Base-by-base conservation (phyloP, 2,888 invertebrate genomes). In the Molorchus minor region DNA sequence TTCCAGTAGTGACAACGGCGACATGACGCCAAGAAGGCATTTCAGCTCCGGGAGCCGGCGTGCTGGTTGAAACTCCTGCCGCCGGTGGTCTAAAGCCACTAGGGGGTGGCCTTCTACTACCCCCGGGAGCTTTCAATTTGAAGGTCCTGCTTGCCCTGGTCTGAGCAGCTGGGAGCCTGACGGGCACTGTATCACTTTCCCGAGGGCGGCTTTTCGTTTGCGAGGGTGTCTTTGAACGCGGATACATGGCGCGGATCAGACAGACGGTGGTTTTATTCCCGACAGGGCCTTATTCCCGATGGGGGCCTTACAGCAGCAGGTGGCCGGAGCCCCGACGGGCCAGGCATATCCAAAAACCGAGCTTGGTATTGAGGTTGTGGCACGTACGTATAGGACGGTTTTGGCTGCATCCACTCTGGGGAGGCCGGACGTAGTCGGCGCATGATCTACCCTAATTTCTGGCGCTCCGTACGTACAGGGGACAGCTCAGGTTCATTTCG, bases 401-500 rank as follows among this genome's bases (percentile, higher is more conserved):
- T n/a, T n/a, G n/a, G n/a, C n/a, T n/a, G n/a, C n/a, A n/a, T n/a
- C n/a, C n/a, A n/a, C n/a, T n/a, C n/a, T n/a, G n/a, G n/a, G n/a
- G n/a, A n/a, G n/a, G n/a, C n/a, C n/a, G n/a, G n/a, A n/a, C n/a
- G n/a, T n/a, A n/a, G n/a, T n/a, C n/a, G n/a, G n/a, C n/a, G n/a
- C n/a, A n/a, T n/a, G 25, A 16, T 36, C 25, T 13, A 49, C 49
- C 16, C 25, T 36, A 13, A 49, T 38, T 19, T 29, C 49, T 7
- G 49, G 49, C 7, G 38, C 38, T 2, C 57, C 57, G 30, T 57
- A 57, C 30, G 17, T 21, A 29, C 36, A 2, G 52, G 58, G 2
- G 58, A 30, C 7, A 53, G 29, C 13, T 29, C 12, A 16, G 53
- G 36, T 4, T 58, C 58, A 3, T 53, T 29, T 0, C 16, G n/a